A percentile compares a stretch with the other conserved stretches of the same genome.
Conservation (phyloP, 35 echinoderm and acorn worm genomes). For the Diadema setosum region DNA sequence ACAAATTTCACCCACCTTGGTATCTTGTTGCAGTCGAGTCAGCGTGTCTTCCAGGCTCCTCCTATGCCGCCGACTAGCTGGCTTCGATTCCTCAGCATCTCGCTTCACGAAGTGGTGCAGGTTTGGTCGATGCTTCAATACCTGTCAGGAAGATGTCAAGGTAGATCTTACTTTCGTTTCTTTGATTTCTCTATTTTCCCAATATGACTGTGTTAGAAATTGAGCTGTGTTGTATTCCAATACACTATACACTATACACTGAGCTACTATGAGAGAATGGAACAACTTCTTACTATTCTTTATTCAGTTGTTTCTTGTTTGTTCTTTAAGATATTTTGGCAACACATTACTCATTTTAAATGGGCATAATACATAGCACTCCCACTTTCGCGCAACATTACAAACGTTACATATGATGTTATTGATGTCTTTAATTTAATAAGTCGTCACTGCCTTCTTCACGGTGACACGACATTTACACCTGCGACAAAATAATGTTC, state of each 20-base stretch:
- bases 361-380: too few species aligned
- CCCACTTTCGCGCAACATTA: too few species aligned
- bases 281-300: too few species aligned
- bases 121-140: slow-evolving; percentile 50
- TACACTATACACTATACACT: background rate
- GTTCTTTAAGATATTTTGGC: too few species aligned
- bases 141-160: background rate
- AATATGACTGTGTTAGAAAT: background rate
- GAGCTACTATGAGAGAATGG: background rate
- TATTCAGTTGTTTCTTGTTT: too few species aligned
- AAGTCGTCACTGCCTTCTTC: too few species aligned
- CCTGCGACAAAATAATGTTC: too few species aligned
- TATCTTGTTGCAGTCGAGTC: slow-evolving; percentile 36
- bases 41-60: slow-evolving; percentile 31
- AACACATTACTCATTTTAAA: too few species aligned
- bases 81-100: background rate
- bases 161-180: background rate
- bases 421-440: too few species aligned
- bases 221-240: background rate
- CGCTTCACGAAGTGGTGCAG: slow-evolving; percentile 67
- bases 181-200: background rate
- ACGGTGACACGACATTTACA: too few species aligned
- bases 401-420: too few species aligned
- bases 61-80: slow-evolving; percentile 12
- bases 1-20: slow-evolving; percentile 24